Evolutionary conservation across 1,140 invertebrate genomes (phyloP), one percentile per base, ranked within the genome.

Genomic region (Drosophila kanapiae): DNA sequence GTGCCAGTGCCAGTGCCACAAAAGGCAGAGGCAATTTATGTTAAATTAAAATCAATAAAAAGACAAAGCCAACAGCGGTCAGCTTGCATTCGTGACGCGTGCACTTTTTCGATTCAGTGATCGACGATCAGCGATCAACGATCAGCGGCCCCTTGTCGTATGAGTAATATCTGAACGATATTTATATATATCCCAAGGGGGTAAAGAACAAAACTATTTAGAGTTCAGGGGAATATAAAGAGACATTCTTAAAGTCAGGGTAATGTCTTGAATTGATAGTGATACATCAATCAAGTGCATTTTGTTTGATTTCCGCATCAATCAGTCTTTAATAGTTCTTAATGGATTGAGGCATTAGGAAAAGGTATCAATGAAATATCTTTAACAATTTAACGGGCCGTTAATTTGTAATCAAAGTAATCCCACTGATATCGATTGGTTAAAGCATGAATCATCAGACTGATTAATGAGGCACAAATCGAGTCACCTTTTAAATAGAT

Each of bases 11-110:
- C 56, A 63, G 37, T 54, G 67, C 53, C 54, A 61, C 51, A 38
- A 31, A 54, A 54, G 29, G 74, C 63, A 53, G 59, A 56, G 49
- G 58, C 85, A 87, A 87, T 87, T 87, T 90, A 74, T 59, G 68
- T 81, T 90, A 81, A 87, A 87, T 87, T 87, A 62, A 87, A 90
- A 87, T 87, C 84, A 87, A 87, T 87, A 81, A 87, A 87, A 81
- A 77, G 42, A 58, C 59, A 74, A 57, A 54, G 43, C 51, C 27
- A 54, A 14, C 57, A 18, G 70, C 57, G 13, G 31, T 37, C 40
- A 42, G 48, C 51, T 33, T 75, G 71, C 69, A 75, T 61, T 62
- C 71, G 43, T 72, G 69, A 72, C 37, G 47, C 67, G 43, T 69
- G 65, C 65, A 68, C 43, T 63, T 68, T 59, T 56, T 61, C 59